These are phyloP conservation scores for Luffia ferchaultella DNA, from an alignment of 2,888 invertebrate genomes.

Conservation along the genomic window DNA sequence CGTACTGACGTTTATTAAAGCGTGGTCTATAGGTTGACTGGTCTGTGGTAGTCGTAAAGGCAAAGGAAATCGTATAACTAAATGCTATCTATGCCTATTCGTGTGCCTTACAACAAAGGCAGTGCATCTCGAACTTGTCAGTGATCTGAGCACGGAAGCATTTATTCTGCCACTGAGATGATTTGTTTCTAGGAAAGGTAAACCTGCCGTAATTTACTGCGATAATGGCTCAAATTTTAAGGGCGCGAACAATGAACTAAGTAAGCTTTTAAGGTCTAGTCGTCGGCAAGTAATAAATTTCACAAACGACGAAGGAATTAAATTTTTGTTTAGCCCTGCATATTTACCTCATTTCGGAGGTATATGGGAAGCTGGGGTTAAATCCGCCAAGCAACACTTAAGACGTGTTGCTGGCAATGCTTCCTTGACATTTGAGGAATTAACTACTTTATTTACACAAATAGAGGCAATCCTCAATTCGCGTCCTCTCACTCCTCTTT, in stretches of 20 bases:
- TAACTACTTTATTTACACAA: neutral
- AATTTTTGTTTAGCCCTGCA: neutral
- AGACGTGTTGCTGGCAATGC: neutral
- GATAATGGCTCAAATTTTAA: neutral
- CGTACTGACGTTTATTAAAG: no score
- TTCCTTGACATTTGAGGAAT: neutral
- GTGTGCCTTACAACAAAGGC: neutral
- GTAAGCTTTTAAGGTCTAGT: neutral
- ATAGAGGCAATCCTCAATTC: neutral
- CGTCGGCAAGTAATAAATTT: neutral
- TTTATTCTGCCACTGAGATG: neutral
- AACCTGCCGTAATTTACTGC: neutral
- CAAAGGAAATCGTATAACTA: no score
- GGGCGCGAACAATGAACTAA: neutral
- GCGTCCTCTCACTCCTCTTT: neutral
- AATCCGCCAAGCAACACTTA: neutral
- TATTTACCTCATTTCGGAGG: neutral
- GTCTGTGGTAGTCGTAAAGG: no score
- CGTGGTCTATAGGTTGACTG: no score
- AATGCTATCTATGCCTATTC: no score
- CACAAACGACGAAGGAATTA: neutral
- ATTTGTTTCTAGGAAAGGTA: neutral
- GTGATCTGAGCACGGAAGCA: neutral
- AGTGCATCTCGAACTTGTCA: neutral
- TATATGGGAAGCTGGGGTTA: neutral